Conservation (phyloP, 2,113 vertebrate genomes). For the Cololabis saira region DNA sequence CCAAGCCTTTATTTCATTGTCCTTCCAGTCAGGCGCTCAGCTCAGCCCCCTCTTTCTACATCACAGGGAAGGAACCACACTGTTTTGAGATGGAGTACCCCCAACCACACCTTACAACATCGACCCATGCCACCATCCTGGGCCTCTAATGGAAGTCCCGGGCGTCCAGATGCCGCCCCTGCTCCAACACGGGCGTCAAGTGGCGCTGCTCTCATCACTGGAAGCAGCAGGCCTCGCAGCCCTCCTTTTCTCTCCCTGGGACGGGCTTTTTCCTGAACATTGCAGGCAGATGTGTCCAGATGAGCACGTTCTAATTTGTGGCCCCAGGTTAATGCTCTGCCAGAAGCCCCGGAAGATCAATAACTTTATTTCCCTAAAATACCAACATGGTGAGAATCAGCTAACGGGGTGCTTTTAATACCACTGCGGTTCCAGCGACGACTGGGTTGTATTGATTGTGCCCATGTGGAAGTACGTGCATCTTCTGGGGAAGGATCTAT, state of each 20-base stretch:
- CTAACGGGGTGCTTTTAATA: constrained; percentile 77
- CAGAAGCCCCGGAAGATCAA: constrained; percentile 77
- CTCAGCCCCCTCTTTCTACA: constrained; percentile 63
- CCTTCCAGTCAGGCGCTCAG: constrained; percentile 67
- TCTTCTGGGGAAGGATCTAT: constrained; percentile 84
- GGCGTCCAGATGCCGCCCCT: constrained; percentile 74
- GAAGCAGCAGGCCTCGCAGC: constrained; percentile 70
- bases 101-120: constrained; percentile 79
- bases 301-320: constrained; percentile 80
- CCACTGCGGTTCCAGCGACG: constrained; percentile 66
- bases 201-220: constrained; percentile 74
- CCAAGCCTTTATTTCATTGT: constrained; percentile 61
- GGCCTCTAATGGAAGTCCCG: constrained; percentile 81
- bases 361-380: constrained; percentile 84
- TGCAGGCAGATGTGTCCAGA: constrained; percentile 77
- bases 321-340: constrained; percentile 78
- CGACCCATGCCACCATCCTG: constrained; percentile 78
- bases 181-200: constrained; percentile 70
- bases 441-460: constrained; percentile 78
- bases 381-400: constrained; percentile 70
- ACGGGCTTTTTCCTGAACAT: constrained; percentile 75
- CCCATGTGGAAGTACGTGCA: constrained; percentile 80
- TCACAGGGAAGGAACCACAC: constrained; percentile 72
- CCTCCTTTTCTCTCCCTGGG: constrained; percentile 65
- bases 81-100: constrained; percentile 80